phyloP scores from a whole-genome alignment of 92 coral and sea anemone genomes.

The Muricea muricata region DNA sequence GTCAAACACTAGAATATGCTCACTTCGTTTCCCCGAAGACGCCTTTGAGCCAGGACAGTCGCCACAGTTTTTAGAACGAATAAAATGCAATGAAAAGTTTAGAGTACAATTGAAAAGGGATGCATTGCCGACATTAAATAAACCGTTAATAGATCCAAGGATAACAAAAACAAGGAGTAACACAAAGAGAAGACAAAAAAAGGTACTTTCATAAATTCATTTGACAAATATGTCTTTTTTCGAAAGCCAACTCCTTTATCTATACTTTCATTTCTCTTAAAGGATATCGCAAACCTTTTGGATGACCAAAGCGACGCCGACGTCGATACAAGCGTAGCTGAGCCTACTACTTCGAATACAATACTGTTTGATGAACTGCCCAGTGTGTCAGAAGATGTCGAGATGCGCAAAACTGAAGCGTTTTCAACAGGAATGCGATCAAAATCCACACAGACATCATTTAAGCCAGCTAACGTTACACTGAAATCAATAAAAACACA shows the following conservation, averaged over 20 bases:
- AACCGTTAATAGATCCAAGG: slow-evolving; percentile 2
- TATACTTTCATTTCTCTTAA: no score
- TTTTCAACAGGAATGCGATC: neutral
- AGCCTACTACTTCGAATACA: neutral
- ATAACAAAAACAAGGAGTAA: neutral
- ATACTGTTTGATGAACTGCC: neutral
- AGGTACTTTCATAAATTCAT: neutral
- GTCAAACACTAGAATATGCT: slow-evolving; percentile 6
- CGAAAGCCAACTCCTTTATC: neutral
- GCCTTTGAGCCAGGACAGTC: slow-evolving; percentile 21
- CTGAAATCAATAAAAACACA: no score
- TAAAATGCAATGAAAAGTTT: slow-evolving; percentile 21
- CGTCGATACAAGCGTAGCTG: neutral
- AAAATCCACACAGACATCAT: neutral
- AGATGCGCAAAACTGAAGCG: neutral
- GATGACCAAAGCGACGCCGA: neutral
- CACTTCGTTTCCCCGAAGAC: slow-evolving; percentile 18
- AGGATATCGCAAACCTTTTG: neutral
- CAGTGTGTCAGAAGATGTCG: neutral
- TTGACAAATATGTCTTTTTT: neutral
- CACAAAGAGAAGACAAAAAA: neutral
- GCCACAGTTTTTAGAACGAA: slow-evolving; percentile 6
- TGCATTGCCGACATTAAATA: slow-evolving; percentile 17
- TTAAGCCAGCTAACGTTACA: no score
- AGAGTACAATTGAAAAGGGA: slow-evolving; percentile 9